These are phyloP conservation scores for Chiridota heheva DNA, from an alignment of 35 echinoderm and acorn worm species.

Conservation along the genomic window DNA sequence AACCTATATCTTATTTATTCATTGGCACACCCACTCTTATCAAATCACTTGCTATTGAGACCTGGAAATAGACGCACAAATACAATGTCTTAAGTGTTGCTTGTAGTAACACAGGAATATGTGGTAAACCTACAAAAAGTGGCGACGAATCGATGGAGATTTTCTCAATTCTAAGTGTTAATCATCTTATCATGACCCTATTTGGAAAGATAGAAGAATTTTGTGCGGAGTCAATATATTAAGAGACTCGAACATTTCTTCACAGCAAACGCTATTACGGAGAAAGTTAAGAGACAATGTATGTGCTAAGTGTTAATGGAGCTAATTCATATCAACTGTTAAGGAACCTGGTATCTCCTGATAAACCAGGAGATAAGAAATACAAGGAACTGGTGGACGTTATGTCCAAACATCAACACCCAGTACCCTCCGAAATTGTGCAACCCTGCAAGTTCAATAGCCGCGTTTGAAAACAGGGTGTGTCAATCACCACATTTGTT, in stretches of 20 bases:
- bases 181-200: no score
- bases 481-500: conserved; percentile 50
- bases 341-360: conserved; percentile 32
- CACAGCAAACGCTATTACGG: conserved; percentile 38
- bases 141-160: no score
- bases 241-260: conserved; percentile 52
- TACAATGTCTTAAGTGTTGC: no score
- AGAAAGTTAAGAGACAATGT: neutral
- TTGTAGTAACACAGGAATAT: no score
- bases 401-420: conserved; percentile 49
- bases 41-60: no score
- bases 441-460: conserved; percentile 57
- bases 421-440: conserved; percentile 44
- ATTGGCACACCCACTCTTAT: no score
- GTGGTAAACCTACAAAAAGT: no score
- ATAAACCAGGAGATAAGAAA: conserved; percentile 35
- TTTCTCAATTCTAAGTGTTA: no score
- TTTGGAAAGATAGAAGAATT: neutral
- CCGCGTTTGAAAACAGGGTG: conserved; percentile 25
- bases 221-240: conserved; percentile 19
- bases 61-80: no score
- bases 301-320: conserved; percentile 28
- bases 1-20: no score
- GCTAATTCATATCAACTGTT: conserved; percentile 38
- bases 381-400: conserved; percentile 42